Evolutionary conservation across 2,113 vertebrate genomes (phyloP).

Genomic region (Takifugu bimaculatus): DNA sequence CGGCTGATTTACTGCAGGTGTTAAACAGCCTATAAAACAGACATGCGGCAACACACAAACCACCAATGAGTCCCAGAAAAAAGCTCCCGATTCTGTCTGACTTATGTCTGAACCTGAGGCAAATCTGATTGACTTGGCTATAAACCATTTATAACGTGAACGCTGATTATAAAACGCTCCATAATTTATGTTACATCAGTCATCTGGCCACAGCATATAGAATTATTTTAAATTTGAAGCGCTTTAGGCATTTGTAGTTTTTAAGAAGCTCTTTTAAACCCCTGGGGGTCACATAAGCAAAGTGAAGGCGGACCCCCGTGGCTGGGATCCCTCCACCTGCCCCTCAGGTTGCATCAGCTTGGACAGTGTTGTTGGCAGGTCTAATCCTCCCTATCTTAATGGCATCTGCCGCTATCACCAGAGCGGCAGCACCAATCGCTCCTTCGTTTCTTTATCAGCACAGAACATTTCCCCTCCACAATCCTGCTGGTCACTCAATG

Average conservation of each 20-base stretch:
- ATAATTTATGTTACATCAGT: too few species aligned
- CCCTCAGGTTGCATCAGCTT: slow-evolving; percentile 28
- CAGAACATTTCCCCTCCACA: slow-evolving; percentile 38
- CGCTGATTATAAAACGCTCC: too few species aligned
- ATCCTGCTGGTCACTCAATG: slow-evolving; percentile 32
- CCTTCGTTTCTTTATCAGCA: slow-evolving; percentile 64
- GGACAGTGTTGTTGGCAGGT: slow-evolving; percentile 34
- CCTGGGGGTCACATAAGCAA: slow-evolving; percentile 8
- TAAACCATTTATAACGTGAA: too few species aligned
- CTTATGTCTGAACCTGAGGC: slow-evolving; percentile 13
- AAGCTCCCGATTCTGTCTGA: slow-evolving; percentile 35
- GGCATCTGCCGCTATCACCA: slow-evolving; percentile 64
- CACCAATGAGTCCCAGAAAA: slow-evolving; percentile 47
- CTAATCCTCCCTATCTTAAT: slow-evolving; percentile 78
- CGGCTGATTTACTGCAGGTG: slow-evolving; percentile 59
- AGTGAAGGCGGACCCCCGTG: neutral
- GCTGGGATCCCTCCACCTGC: slow-evolving; percentile 27
- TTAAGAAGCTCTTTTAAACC: neutral
- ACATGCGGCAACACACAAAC: slow-evolving; percentile 18
- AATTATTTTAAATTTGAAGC: too few species aligned
- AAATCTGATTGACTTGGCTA: too few species aligned
- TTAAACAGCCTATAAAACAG: slow-evolving; percentile 37
- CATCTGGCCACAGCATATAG: too few species aligned
- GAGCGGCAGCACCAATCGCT: slow-evolving; percentile 63
- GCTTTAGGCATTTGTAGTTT: too few species aligned